Percentiles rank a stretch among this genome's conserved stretches.
phyloP scores from a whole-genome alignment of 2,113 vertebrate genomes.

The Narcine bancroftii region DNA sequence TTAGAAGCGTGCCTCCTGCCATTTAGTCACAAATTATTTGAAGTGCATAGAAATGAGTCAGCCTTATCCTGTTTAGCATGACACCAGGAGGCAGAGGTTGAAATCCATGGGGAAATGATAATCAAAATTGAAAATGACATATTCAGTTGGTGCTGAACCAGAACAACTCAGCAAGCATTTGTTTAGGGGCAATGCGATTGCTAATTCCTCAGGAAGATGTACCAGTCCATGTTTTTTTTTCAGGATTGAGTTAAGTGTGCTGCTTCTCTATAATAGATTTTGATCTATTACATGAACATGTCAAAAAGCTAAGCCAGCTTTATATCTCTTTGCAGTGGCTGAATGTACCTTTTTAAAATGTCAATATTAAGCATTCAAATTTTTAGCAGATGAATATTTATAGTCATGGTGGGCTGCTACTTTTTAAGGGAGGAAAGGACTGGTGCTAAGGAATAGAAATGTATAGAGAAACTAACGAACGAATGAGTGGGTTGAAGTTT shows the following conservation, averaged over 20 bases:
- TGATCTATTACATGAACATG: neutral
- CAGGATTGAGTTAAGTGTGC: constrained; percentile 11
- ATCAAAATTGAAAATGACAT: neutral
- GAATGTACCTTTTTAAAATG: constrained; percentile 21
- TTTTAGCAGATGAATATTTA: constrained; percentile 27
- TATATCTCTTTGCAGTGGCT: neutral
- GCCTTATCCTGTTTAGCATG: neutral
- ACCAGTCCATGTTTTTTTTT: constrained; percentile 1
- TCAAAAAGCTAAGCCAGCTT: constrained; percentile 24
- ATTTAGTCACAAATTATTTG: neutral
- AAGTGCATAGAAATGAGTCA: neutral
- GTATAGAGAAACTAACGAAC: constrained; percentile 30
- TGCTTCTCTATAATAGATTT: constrained; percentile 17
- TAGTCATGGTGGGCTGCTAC: constrained; percentile 13
- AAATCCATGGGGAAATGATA: neutral
- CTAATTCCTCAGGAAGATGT: constrained; percentile 22
- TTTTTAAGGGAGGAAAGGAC: constrained; percentile 4
- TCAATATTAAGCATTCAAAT: constrained; percentile 13
- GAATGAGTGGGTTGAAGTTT: neutral
- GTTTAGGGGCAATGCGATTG: neutral
- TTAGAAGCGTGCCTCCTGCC: neutral
- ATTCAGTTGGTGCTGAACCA: constrained; percentile 10
- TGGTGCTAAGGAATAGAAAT: constrained; percentile 25
- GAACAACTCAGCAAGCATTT: neutral
- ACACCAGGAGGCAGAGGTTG: neutral